Evolutionary conservation across 2,113 vertebrate genomes (phyloP), one percentile per base, ranked within the genome.

Genomic region (mouse (Mus musculus)): DNA sequence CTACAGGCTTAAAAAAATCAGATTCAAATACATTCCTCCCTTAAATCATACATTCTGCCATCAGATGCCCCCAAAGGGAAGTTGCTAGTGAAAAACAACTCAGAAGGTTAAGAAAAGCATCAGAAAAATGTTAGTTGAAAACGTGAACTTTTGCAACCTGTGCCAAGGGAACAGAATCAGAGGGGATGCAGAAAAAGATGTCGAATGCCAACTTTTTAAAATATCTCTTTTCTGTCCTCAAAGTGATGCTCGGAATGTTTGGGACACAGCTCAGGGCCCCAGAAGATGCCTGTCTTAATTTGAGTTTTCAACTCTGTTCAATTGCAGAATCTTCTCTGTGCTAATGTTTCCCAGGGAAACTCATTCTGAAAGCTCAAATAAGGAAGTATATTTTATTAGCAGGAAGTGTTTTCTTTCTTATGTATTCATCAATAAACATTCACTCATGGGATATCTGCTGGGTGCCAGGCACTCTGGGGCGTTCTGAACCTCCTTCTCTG

Each of bases 11-110:
- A 26, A 61, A 63, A 65, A 85, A 89, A 52, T 67, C 59, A 63
- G 49, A 85, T 95, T 96, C 88, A 96, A 92, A 90, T 96, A 86
- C 42, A 90, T 91, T 75, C 65, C 54, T 63, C 71, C 22, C 76
- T 92, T 94, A 96, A 96, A 95, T 95, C 96, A 96, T 94, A 89
- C 96, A 94, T 71, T 97, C 93, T 97, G 93, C 77, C 94, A 93
- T 96, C 92, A 96, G 90, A 97, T 95, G 93, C 84, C 93, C 89
- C 90, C 46, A 93, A 96, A 96, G 93, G 69, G 84, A 96, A 96
- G 86, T 82, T 93, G 88, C 90, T 92, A 71, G 92, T 96, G 77
- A 98, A 97, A 96, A 96, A 86, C 90, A 96, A 95, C 95, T 95
- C 90, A 56, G 30, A 93, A 93, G 92, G 92, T 98, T 97, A 96